phyloP scores from a whole-genome alignment of 2,888 invertebrate genomes.

The Lithosia quadra region DNA sequence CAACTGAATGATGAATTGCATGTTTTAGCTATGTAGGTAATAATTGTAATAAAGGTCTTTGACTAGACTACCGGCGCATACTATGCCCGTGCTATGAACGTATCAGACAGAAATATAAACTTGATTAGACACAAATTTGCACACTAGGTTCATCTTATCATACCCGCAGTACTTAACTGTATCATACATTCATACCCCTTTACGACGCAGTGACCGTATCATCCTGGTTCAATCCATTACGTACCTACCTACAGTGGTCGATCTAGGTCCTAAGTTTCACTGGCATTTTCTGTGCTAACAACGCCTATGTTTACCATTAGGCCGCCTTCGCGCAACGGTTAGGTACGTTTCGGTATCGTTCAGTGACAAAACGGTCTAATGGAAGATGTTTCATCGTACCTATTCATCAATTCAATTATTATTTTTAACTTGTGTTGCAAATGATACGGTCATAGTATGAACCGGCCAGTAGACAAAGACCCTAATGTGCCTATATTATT shows the following conservation, averaged over 20 bases:
- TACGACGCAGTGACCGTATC: not conserved
- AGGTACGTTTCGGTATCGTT: not conserved
- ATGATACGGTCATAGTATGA: not conserved
- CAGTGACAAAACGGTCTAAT: not conserved
- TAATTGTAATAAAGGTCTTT: not conserved
- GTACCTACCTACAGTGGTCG: too few relatives aligned
- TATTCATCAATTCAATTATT: not conserved
- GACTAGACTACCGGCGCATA: not conserved
- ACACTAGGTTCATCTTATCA: not conserved
- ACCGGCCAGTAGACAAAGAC: not conserved
- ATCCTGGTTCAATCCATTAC: not conserved
- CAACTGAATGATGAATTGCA: slow-evolving; percentile 8
- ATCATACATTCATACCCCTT: not conserved
- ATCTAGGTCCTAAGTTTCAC: not conserved
- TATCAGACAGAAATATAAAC: not conserved
- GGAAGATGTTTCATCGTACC: not conserved
- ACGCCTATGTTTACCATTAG: too few relatives aligned
- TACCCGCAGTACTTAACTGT: not conserved
- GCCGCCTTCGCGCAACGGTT: not conserved
- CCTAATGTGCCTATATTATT: not conserved
- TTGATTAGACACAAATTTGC: not conserved
- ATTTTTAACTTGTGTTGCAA: not conserved
- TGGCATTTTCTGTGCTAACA: not conserved
- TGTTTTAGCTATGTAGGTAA: not conserved
- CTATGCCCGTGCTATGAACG: not conserved